These are phyloP conservation scores for Silurus glanis DNA, from an alignment of 2,113 vertebrate species.

Conservation along the genomic window DNA sequence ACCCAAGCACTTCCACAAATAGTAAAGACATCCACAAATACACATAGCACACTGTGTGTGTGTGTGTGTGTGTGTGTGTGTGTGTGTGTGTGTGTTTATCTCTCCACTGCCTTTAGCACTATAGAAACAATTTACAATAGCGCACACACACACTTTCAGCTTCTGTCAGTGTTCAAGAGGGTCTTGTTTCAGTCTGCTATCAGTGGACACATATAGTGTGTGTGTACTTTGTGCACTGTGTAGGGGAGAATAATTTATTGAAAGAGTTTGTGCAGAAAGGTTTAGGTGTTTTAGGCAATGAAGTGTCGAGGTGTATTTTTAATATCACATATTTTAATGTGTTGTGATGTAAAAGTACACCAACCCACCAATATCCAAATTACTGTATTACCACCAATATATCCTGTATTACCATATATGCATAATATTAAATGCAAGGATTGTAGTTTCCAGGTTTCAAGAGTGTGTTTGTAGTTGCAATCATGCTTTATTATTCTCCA, in stretches of 20 bases:
- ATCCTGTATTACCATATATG: not conserved
- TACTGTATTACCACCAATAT: not conserved
- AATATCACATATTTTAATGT: not conserved
- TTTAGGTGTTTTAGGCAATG: slow-evolving; percentile 11
- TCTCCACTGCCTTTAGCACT: not conserved
- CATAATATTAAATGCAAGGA: not conserved
- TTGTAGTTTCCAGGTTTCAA: not conserved
- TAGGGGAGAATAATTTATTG: not conserved
- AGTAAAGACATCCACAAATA: slow-evolving; percentile 22
- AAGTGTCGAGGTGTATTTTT: not conserved
- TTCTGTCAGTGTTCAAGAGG: not conserved
- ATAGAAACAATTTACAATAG: not conserved
- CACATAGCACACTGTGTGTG: not conserved
- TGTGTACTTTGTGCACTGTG: not conserved
- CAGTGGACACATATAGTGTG: not conserved
- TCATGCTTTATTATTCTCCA: not conserved
- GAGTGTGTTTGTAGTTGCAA: not conserved
- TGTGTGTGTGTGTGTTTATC: not conserved
- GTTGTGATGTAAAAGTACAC: not conserved
- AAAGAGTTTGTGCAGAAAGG: not conserved
- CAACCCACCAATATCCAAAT: not conserved
- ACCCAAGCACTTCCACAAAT: slow-evolving; percentile 51
- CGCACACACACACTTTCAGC: not conserved
- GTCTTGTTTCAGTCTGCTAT: slow-evolving; percentile 10
- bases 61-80: too few species aligned